A percentile compares a stretch with the other conserved stretches of the same genome.
Conservation (phyloP, 1,140 invertebrate genomes). For the Danaus plexippus region DNA sequence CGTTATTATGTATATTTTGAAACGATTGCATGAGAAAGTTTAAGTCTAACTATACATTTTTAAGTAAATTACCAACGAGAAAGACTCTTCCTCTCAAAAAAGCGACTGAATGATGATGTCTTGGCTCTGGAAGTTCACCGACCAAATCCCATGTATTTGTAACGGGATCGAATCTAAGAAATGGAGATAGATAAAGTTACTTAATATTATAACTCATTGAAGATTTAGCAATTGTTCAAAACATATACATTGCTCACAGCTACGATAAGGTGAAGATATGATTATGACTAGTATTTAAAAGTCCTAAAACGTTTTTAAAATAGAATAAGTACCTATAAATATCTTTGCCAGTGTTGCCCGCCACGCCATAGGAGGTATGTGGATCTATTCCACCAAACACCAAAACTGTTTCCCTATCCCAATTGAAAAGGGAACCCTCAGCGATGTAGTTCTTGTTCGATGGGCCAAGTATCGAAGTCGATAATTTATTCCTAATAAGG, state of each 20-base stretch:
- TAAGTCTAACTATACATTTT: too few relatives aligned
- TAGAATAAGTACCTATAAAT: constrained; percentile 51
- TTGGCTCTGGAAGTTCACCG: constrained; percentile 73
- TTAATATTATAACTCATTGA: constrained; percentile 3
- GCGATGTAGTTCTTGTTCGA: constrained; percentile 58
- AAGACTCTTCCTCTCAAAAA: constrained; percentile 73
- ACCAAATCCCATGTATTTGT: constrained; percentile 74
- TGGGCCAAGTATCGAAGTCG: constrained; percentile 53
- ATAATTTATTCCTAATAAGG: constrained; percentile 53
- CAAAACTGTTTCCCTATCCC: constrained; percentile 71
- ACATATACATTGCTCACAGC: too few relatives aligned
- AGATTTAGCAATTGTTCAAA: too few relatives aligned
- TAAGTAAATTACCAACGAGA: constrained; percentile 63
- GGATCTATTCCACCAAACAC: constrained; percentile 76
- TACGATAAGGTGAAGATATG: not conserved
- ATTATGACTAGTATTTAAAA: not conserved
- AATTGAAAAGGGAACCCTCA: constrained; percentile 69
- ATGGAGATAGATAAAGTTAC: constrained; percentile 2
- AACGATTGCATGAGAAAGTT: too few relatives aligned
- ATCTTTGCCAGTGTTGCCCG: constrained; percentile 72
- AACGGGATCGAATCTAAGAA: constrained; percentile 66
- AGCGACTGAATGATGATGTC: constrained; percentile 74
- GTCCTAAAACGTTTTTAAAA: not conserved
- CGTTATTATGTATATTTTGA: too few relatives aligned
- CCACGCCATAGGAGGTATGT: constrained; percentile 65